These are phyloP conservation scores for Lutjanus argentimaculatus DNA, from an alignment of 2,797 vertebrate genomes.

Conservation along the genomic window DNA sequence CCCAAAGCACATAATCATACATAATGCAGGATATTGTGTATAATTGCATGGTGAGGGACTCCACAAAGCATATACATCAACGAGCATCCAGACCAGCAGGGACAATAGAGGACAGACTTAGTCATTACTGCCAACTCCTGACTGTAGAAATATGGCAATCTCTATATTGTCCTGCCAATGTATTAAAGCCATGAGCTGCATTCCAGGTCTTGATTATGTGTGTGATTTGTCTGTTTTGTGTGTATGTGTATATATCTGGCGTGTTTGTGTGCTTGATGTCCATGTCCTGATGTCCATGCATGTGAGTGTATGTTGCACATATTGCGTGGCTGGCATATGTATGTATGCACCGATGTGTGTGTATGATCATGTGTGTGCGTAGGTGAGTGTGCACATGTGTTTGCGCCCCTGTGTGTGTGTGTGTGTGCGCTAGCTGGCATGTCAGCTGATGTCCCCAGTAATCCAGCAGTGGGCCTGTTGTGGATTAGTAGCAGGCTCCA, in stretches of 20 bases:
- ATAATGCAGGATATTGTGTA: constrained; percentile 37
- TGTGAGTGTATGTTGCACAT: constrained; percentile 40
- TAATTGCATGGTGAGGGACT: constrained; percentile 45
- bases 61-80: constrained; percentile 57
- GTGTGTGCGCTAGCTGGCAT: constrained; percentile 81
- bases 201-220: constrained; percentile 71
- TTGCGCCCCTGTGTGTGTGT: constrained; percentile 21
- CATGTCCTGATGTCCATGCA: constrained; percentile 17
- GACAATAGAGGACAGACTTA: constrained; percentile 72
- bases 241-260: constrained; percentile 29
- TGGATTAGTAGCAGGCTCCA: constrained; percentile 87
- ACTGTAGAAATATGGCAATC: constrained; percentile 77
- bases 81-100: constrained; percentile 57
- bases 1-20: constrained; percentile 22
- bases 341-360: constrained; percentile 38
- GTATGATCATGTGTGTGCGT: constrained; percentile 32
- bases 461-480: constrained; percentile 87
- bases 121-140: constrained; percentile 77
- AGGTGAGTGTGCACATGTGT: constrained; percentile 33
- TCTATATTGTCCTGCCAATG: constrained; percentile 81
- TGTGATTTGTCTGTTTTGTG: constrained; percentile 55
- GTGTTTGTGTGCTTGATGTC: constrained; percentile 29
- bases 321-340: constrained; percentile 48
- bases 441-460: constrained; percentile 87
- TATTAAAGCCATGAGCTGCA: constrained; percentile 72